Evolutionary conservation across 2,797 vertebrate genomes (phyloP), one percentile per base, ranked within the genome.

Genomic region (Coracias cyanogaster): DNA sequence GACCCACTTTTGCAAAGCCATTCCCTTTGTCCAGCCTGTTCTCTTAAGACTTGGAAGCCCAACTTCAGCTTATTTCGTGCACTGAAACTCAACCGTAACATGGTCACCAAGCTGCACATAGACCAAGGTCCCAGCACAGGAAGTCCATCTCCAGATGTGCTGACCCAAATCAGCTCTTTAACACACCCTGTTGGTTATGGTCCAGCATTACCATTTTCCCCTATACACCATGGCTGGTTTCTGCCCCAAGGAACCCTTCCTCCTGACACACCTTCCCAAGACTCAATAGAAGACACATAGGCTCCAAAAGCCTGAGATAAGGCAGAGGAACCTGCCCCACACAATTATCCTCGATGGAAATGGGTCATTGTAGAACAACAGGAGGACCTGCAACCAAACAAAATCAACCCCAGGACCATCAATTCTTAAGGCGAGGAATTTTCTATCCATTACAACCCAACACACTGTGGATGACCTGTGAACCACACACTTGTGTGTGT

Each of bases 1-100:
- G 5, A 28, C 7, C 49, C 22, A 31, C 2, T 9, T 2, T 15
- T 28, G 33, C 73, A 49, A 61, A 86, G 26, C 43, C 73, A 39
- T 71, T 33, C 41, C 22, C 9, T 43, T n/a, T 10, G 19, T 6
- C 70, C 85, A 64, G 0, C 17, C 25, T 11, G 4, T 14, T 19
- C 4, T 31, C 80, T 58, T 26, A 45, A 21, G 74, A 15, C 10
- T 24, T 26, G n/a, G 39, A 13, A 66, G 24, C 41, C 60, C 85
- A 31, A 62, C 24, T 26, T 24, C 37, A 24, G 8, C 15, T 15
- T 74, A 10, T 17, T n/a, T 28, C 21, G 3, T 0, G 0, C 28
- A 4, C 35, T 43, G 31, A n/a, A 74, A 43, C 25, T 20, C 43
- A 55, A 19, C 13, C 1, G 0, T 5, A 35, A 2, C 8, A 3